A percentile compares a stretch with the other conserved stretches of the same genome.
phyloP scores from a whole-genome alignment of 2,888 invertebrate genomes.

The Protonemura montana region DNA sequence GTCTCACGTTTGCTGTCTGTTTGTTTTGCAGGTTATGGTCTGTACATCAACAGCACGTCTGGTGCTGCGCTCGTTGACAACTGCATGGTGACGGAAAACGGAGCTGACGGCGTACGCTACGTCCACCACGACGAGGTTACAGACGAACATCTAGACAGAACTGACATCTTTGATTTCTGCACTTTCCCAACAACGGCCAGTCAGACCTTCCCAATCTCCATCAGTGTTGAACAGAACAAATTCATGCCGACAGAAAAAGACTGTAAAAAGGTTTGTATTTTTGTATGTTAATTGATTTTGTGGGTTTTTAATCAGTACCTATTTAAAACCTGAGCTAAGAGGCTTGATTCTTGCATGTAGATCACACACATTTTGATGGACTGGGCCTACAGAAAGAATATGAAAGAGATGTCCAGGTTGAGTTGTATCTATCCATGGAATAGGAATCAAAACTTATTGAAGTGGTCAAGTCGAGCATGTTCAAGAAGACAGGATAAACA shows the following conservation, averaged over 20 bases:
- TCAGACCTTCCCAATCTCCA: conserved; percentile 86
- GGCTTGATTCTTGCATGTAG: background rate
- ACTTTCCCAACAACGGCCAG: conserved; percentile 82
- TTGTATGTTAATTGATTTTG: background rate
- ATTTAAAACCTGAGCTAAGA: no score
- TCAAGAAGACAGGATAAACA: no score
- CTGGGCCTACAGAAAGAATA: no score
- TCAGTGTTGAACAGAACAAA: conserved; percentile 81
- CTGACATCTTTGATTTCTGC: conserved; percentile 84
- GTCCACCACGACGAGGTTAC: conserved; percentile 75
- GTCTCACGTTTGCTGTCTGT: background rate
- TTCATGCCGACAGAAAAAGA: conserved; percentile 74
- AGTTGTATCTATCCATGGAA: no score
- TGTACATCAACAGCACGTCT: conserved; percentile 88
- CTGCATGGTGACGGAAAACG: conserved; percentile 82
- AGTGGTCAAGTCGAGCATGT: no score
- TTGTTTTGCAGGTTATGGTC: conserved; percentile 75
- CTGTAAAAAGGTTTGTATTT: conserved; percentile 70
- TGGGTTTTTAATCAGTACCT: no score
- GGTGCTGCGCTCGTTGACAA: conserved; percentile 81
- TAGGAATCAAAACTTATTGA: no score
- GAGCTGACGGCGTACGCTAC: conserved; percentile 89
- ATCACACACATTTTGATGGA: no score
- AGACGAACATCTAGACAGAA: conserved; percentile 77
- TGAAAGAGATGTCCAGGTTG: no score